Evolutionary conservation across 1,140 invertebrate species (phyloP).

Genomic region (Archegozetes longisetosus): DNA sequence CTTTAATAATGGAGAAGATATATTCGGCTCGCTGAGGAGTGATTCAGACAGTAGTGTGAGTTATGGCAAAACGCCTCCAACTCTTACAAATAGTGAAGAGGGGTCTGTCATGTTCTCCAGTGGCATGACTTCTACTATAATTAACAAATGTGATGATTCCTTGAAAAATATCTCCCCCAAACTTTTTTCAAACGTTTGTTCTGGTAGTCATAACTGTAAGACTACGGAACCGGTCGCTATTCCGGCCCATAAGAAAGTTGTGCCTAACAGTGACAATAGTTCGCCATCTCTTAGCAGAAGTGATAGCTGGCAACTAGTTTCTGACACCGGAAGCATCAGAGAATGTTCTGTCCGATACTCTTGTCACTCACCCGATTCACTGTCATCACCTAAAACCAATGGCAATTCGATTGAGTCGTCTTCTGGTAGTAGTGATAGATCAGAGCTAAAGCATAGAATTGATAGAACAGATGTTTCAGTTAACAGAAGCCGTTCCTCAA

Average conservation of each 20-base stretch:
- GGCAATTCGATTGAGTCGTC: conserved; percentile 4
- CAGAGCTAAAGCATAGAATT: background rate
- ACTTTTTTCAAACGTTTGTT: conserved; percentile 13
- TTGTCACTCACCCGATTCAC: conserved; percentile 16
- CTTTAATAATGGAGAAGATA: background rate
- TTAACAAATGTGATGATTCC: background rate
- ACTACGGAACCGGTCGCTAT: conserved; percentile 16
- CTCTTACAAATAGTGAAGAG: background rate
- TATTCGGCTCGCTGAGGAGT: background rate
- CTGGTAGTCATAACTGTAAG: background rate
- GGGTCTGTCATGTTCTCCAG: background rate
- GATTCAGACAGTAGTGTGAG: background rate
- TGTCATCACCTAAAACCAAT: background rate
- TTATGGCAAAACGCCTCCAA: background rate
- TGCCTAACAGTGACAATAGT: background rate
- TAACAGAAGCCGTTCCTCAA: conserved; percentile 7
- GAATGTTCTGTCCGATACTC: conserved; percentile 35
- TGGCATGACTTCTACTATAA: background rate
- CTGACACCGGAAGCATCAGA: conserved; percentile 44
- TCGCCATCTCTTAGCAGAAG: background rate
- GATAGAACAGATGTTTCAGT: background rate
- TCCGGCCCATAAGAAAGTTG: background rate
- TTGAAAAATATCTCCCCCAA: background rate
- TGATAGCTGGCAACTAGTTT: conserved; percentile 47
- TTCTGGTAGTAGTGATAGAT: conserved; percentile 11